Evolutionary conservation across 2,888 invertebrate species (phyloP).

Genomic region (Syrista parreyssii): DNA sequence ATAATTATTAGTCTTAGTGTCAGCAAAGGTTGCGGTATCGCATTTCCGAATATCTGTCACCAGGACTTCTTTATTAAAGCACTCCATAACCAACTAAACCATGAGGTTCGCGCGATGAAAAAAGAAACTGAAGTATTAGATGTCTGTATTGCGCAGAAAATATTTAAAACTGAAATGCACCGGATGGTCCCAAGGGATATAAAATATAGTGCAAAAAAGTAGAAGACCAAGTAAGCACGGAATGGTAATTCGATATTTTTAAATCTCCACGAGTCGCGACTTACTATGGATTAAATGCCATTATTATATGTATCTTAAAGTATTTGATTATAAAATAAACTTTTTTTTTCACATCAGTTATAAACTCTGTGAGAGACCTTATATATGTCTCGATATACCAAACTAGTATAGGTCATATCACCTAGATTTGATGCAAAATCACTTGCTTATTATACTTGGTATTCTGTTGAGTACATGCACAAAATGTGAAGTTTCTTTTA

Average conservation of each 20-base stretch:
- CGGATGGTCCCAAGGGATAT: neutral
- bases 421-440: neutral
- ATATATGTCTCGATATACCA: neutral
- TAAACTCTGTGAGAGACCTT: conserved; percentile 36
- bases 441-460: neutral
- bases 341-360: conserved; percentile 38
- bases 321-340: conserved; percentile 36
- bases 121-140: neutral
- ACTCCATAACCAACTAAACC: neutral
- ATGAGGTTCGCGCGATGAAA: neutral
- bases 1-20: neutral
- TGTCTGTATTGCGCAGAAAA: neutral
- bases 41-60: neutral
- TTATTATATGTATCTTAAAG: neutral
- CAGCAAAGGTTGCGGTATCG: neutral
- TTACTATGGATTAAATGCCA: neutral
- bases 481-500: neutral
- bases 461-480: neutral
- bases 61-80: neutral
- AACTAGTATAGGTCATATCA: neutral
- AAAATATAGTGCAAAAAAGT: neutral
- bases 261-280: neutral
- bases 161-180: neutral
- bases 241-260: neutral
- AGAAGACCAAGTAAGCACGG: neutral